Percentiles rank a stretch among this genome's conserved stretches.
phyloP scores from a whole-genome alignment of 2,888 invertebrate genomes.

The Hirtodrosophila trivittata region DNA sequence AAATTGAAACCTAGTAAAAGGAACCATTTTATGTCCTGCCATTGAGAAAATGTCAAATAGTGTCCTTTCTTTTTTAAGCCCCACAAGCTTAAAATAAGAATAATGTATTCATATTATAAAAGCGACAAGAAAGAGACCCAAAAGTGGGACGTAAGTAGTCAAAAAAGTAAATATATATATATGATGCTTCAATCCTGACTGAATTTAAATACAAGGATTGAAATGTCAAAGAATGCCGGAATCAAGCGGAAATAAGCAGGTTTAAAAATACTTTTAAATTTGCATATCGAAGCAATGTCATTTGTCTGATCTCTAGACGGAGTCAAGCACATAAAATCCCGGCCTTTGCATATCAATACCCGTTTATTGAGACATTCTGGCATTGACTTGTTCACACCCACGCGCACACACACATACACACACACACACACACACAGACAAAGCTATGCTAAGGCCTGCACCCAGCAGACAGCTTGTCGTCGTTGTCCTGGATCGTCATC shows the following conservation, averaged over 20 bases:
- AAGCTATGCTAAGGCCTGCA: constrained; percentile 39
- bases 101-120: constrained; percentile 33
- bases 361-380: constrained; percentile 32
- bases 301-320: constrained; percentile 21
- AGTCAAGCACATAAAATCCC: constrained; percentile 22
- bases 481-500: constrained; percentile 26
- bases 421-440: constrained; percentile 10
- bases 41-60: constrained; percentile 50
- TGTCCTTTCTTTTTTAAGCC: constrained; percentile 28
- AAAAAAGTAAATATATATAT: neutral
- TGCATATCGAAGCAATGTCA: constrained; percentile 13
- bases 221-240: too few species aligned
- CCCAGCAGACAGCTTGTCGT: constrained; percentile 68
- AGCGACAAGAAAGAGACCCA: constrained; percentile 1
- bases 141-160: too few species aligned
- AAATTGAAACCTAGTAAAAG: constrained; percentile 10
- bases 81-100: constrained; percentile 5
- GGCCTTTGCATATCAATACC: constrained; percentile 54
- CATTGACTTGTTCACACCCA: neutral
- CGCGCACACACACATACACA: neutral
- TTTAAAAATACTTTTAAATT: neutral
- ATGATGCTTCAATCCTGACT: too few species aligned
- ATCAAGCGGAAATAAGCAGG: neutral
- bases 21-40: constrained; percentile 31
- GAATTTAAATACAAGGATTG: too few species aligned